Percentiles rank a stretch among this genome's conserved stretches.
Evolutionary conservation across 2,113 vertebrate species (phyloP).

Genomic region (Notothenia coriiceps): DNA sequence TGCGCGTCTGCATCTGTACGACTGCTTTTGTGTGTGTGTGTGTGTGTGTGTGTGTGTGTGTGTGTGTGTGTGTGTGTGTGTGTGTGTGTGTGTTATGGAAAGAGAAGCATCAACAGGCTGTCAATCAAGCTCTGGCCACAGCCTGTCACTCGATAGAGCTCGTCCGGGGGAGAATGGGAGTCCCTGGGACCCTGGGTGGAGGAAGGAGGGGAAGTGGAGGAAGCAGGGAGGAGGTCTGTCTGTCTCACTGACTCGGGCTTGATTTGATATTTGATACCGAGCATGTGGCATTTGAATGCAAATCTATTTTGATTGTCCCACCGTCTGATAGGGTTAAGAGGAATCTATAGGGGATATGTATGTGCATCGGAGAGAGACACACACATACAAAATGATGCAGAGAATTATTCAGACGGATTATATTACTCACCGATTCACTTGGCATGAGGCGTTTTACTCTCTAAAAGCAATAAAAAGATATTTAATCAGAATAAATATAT

Average conservation of each 20-base stretch:
- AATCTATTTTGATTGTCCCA: constrained; percentile 82
- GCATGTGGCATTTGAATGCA: constrained; percentile 83
- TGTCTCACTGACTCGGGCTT: constrained; percentile 73
- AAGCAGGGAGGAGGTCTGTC: constrained; percentile 66
- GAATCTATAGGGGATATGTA: constrained; percentile 78
- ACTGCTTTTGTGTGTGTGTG: constrained; percentile 23
- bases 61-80: constrained; percentile 16
- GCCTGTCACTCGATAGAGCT: constrained; percentile 75
- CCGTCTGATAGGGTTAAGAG: constrained; percentile 78
- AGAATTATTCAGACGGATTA: constrained; percentile 91
- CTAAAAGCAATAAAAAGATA: constrained; percentile 91
- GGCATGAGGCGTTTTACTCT: constrained; percentile 86
- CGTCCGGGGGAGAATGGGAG: constrained; percentile 67
- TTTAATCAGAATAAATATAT: constrained; percentile 90
- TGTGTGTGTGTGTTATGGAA: constrained; percentile 25
- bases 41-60: constrained; percentile 29
- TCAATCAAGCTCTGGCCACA: constrained; percentile 74
- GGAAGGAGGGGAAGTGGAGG: constrained; percentile 49
- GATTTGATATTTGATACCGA: constrained; percentile 85
- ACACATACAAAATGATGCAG: constrained; percentile 55
- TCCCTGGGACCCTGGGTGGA: constrained; percentile 72
- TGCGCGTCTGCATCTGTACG: constrained; percentile 49
- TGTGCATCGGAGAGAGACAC: constrained; percentile 56
- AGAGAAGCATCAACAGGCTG: constrained; percentile 79
- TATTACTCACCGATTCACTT: constrained; percentile 92